A percentile compares a stretch with the other conserved stretches of the same genome.
These are phyloP conservation scores for Diabrotica balteata DNA, from an alignment of 2,888 invertebrate species.

Conservation along the genomic window DNA sequence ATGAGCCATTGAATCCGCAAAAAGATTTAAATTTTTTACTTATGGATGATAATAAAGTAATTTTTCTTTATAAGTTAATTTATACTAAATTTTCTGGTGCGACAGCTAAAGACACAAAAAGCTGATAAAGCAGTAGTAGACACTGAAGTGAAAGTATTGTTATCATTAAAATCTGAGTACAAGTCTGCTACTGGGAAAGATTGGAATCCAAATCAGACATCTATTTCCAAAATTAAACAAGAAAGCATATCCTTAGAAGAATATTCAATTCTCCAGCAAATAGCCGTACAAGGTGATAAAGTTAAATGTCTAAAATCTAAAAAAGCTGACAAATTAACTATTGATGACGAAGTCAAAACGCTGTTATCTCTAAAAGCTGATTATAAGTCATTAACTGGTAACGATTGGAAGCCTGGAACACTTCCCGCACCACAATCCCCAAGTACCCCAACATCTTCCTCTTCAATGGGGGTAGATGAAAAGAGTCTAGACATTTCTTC, in stretches of 20 bases:
- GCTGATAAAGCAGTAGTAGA: conserved; percentile 65
- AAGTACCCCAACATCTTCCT: not conserved
- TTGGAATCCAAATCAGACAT: conserved; percentile 58
- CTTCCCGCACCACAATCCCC: conserved; percentile 31
- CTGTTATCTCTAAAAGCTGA: conserved; percentile 69
- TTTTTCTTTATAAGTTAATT: no score
- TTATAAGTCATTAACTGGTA: conserved; percentile 73
- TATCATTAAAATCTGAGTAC: conserved; percentile 66
- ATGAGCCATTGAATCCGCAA: no score
- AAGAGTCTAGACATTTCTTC: conserved; percentile 47
- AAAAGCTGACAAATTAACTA: conserved; percentile 63
- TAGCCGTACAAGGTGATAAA: conserved; percentile 72
- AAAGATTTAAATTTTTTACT: no score
- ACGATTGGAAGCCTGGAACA: conserved; percentile 65
- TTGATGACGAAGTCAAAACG: conserved; percentile 66
- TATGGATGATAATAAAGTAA: no score
- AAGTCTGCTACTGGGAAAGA: conserved; percentile 66
- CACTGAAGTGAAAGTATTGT: conserved; percentile 65
- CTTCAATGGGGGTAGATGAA: conserved; percentile 59
- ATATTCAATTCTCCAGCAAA: conserved; percentile 56
- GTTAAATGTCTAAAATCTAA: conserved; percentile 74
- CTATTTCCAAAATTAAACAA: conserved; percentile 17
- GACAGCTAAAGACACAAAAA: conserved; percentile 64
- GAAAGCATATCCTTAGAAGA: conserved; percentile 48
- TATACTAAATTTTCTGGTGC: conserved; percentile 34